These are phyloP conservation scores for Siniperca chuatsi DNA, from an alignment of 2,113 vertebrate genomes.

Conservation along the genomic window DNA sequence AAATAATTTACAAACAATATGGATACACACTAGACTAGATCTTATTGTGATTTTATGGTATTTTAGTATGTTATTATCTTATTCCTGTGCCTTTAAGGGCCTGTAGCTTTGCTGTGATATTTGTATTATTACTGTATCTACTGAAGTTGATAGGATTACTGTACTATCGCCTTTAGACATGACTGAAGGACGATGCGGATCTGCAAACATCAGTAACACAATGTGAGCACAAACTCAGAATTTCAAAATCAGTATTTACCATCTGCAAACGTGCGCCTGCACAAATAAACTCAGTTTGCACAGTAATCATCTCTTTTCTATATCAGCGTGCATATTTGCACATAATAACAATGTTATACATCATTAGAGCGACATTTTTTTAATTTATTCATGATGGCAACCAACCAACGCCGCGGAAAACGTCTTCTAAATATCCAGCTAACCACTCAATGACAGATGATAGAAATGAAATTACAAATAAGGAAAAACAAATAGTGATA, in stretches of 20 bases:
- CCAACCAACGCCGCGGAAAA: not conserved
- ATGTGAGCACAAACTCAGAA: conserved; percentile 6
- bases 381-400: not conserved
- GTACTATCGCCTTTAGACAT: conserved; percentile 27
- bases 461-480: conserved; percentile 48
- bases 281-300: not conserved
- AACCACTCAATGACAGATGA: conserved; percentile 60
- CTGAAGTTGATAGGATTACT: conserved; percentile 19
- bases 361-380: not conserved
- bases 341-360: not conserved
- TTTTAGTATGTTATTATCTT: not conserved
- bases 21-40: not conserved
- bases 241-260: conserved; percentile 1
- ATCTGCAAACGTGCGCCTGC: not conserved
- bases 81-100: not conserved
- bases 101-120: not conserved
- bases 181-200: conserved; percentile 23
- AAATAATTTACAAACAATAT: not conserved
- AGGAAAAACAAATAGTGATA: conserved; percentile 45
- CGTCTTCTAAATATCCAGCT: not conserved
- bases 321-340: not conserved
- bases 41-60: not conserved
- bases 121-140: conserved; percentile 7
- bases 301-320: not conserved
- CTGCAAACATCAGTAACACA: conserved; percentile 51